Percentiles rank a stretch among this genome's conserved stretches.
Evolutionary conservation across 2,888 invertebrate genomes (phyloP).

Genomic region (Heliconius charithonia): DNA sequence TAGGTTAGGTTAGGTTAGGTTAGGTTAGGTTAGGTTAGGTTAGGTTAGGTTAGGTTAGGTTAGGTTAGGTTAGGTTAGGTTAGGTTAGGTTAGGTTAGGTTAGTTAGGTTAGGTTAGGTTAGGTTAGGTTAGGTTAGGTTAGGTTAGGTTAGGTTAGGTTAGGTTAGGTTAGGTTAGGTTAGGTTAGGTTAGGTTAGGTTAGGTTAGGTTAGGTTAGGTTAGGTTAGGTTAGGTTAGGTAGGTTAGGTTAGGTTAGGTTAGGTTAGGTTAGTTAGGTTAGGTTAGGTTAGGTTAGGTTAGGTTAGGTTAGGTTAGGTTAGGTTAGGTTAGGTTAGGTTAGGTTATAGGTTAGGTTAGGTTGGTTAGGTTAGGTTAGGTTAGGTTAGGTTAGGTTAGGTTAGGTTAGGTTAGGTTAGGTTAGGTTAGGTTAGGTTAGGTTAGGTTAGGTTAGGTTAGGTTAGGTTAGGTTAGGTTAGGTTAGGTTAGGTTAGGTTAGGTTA

Average conservation of each 20-base stretch:
- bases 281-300: slow-evolving; percentile 16
- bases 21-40: slow-evolving; percentile 48
- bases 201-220: background rate
- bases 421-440: slow-evolving; percentile 44
- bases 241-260: slow-evolving; percentile 21
- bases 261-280: slow-evolving; percentile 50
- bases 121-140: slow-evolving; percentile 34
- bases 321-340: slow-evolving; percentile 41
- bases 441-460: no score
- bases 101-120: slow-evolving; percentile 44
- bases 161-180: background rate
- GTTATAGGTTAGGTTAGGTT: background rate
- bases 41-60: slow-evolving; percentile 50
- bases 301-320: slow-evolving; percentile 44
- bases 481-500: slow-evolving; percentile 40
- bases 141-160: background rate
- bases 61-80: slow-evolving; percentile 46
- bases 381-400: slow-evolving; percentile 41
- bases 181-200: background rate
- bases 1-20: slow-evolving; percentile 43
- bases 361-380: slow-evolving; percentile 39
- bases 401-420: slow-evolving; percentile 38
- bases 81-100: slow-evolving; percentile 51
- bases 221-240: no score
- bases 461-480: slow-evolving; percentile 41